Evolutionary conservation across 1,140 invertebrate genomes (phyloP), one percentile per base, ranked within the genome.

Genomic region (Anagrus nilaparvatae): DNA sequence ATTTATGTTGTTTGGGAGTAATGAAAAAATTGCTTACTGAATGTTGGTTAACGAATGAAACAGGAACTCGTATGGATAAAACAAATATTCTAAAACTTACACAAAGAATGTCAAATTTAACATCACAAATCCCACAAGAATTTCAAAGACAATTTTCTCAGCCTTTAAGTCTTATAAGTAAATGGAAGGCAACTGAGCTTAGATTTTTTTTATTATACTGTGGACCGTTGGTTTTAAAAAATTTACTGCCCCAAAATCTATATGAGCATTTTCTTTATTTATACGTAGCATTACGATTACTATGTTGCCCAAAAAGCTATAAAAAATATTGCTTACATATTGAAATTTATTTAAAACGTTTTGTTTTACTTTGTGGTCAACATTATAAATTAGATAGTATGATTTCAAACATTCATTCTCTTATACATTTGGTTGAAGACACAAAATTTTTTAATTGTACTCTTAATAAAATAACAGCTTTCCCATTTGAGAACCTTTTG

Each of bases 171-270:
- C n/a, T 16, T 20, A 18, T 36, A 25, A 14, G 6, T 4, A 37
- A 40, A 18, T 47, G 37, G 35, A 47, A 47, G 34, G 41, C 41
- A 16, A 47, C 40, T 9, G 39, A 46, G 42, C 42, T 42, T 10
- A 4, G 41, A 9, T 44, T 48, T 35, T 48, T 43, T 31, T 34
- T 44, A 17, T 36, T 44, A 21, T 48, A 48, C 44, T 31, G 36
- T 14, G 35, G 40, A 16, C 40, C 35, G 10, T 17, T 47, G 9
- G 37, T 48, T 23, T 25, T 48, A 23, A 37, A 35, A 27, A 17
- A 21, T 17, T 21, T 36, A 30, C 14, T 47, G 12, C 18, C 32
- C 8, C 25, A 19, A 4, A 19, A 35, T 17, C 5, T 14, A 12
- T 47, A 47, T 25, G 13, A 39, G 3, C 36, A 47, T 35, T 47